Base-by-base conservation (phyloP, 2,113 vertebrate genomes). In the Nesogale talazaci region DNA sequence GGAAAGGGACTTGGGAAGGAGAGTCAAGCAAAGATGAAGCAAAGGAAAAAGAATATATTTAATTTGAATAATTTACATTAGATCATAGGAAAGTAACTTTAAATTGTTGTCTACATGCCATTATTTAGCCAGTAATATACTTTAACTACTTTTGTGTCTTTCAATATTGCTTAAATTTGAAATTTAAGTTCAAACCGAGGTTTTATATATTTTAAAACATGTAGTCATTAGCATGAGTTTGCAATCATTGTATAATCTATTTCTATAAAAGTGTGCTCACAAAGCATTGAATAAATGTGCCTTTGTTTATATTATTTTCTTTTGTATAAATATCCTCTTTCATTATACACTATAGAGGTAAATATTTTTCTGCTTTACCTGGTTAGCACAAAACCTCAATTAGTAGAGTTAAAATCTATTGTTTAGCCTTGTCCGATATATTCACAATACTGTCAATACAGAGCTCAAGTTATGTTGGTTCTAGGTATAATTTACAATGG, bases 401-500 rank as follows among this genome's bases (percentile, higher is more conserved):
- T 91, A 95, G 61, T 3, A 90, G 46, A 92, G 59, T 87, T 92
- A 86, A 82, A 84, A 81, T 78, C 83, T 80, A 84, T 92, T 11
- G 20, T 69, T 14, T 57, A 63, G 36, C 57, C 9, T 19, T 78
- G 9, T 29, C 15, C 57, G 84, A 90, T 84, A 75, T 83, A 95
- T 74, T 95, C 82, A n/a, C 6, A 17, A 40, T 63, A 86, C 31
- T 80, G 52, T 90, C 92, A 90, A 27, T 94, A 88, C 2, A 70
- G 63, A 80, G 34, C 23, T 22, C 61, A 67, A 94, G 61, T 90
- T 93, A 88, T 75, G 19, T 29, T n/a, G 38, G 27, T 86, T 56
- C 67, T 76, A 84, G 72, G 31, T 82, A 75, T 94, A 86, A 95
- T 94, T 97, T 94, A 93, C 72, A 93, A 63, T 6, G 17, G 56